A percentile compares a stretch with the other conserved stretches of the same genome.
These are phyloP conservation scores for Onychomys arenicola DNA, from an alignment of 2,797 vertebrate genomes.

Conservation along the genomic window DNA sequence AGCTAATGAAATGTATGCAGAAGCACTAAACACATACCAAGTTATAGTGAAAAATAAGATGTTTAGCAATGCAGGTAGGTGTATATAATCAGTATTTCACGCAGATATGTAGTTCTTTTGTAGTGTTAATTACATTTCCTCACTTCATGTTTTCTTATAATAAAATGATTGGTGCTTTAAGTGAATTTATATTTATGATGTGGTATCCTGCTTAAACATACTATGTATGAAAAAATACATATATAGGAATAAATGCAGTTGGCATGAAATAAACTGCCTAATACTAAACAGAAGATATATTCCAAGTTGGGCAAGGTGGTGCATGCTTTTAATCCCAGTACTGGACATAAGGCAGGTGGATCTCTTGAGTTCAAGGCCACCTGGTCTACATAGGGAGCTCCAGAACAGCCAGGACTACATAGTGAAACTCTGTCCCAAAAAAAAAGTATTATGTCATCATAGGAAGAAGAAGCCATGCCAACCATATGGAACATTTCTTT, in stretches of 20 bases:
- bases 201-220: constrained; percentile 31
- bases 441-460: neutral
- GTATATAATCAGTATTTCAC: constrained; percentile 18
- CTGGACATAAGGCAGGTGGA: neutral
- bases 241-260: constrained; percentile 17
- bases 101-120: neutral
- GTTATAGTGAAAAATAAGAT: constrained; percentile 99
- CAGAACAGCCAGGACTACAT: neutral
- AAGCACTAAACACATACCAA: constrained; percentile 97
- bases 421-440: neutral
- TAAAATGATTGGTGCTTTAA: constrained; percentile 3
- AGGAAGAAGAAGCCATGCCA: neutral
- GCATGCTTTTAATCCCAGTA: neutral
- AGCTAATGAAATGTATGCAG: constrained; percentile 97
- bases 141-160: constrained; percentile 25
- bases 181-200: constrained; percentile 47
- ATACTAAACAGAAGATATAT: constrained; percentile 3
- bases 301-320: neutral
- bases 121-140: constrained; percentile 40
- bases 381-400: neutral
- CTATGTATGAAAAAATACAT: constrained; percentile 46
- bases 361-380: neutral
- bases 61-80: constrained; percentile 96
- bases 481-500: neutral
- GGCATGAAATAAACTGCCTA: neutral